These are phyloP conservation scores for Mimachlamys varia DNA, from an alignment of 2,888 invertebrate species.

Conservation along the genomic window DNA sequence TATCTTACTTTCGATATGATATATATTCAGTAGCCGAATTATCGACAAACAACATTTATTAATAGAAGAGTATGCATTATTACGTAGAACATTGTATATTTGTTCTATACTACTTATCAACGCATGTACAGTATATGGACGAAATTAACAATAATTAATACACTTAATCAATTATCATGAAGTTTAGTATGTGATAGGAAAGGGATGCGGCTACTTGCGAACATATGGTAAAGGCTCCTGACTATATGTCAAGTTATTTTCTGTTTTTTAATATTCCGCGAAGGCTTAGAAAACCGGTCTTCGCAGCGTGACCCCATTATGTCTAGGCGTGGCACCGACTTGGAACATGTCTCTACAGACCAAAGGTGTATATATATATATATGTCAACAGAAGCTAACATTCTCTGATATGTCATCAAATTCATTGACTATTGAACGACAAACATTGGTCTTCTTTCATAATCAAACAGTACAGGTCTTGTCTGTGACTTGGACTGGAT, in stretches of 20 bases:
- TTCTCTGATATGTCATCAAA: background rate
- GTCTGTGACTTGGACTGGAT: background rate
- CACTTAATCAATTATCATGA: too few relatives aligned
- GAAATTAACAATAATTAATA: too few relatives aligned
- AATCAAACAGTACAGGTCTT: background rate
- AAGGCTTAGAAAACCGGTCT: slow-evolving; percentile 24
- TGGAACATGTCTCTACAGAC: slow-evolving; percentile 11
- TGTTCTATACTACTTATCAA: too few relatives aligned
- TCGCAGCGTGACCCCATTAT: background rate
- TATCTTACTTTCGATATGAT: too few relatives aligned
- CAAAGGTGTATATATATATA: background rate
- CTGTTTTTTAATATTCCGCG: background rate
- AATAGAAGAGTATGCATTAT: too few relatives aligned
- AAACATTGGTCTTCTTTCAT: slow-evolving; percentile 13
- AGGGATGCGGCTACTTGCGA: too few relatives aligned
- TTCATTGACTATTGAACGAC: background rate
- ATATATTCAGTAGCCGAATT: too few relatives aligned
- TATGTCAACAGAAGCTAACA: background rate
- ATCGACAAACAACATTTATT: too few relatives aligned
- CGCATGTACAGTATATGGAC: too few relatives aligned
- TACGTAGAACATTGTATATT: too few relatives aligned
- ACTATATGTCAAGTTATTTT: background rate
- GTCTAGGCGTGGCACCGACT: slow-evolving; percentile 7
- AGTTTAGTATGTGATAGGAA: too few relatives aligned
- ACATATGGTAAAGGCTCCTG: too few relatives aligned